A percentile compares a stretch with the other conserved stretches of the same genome.
phyloP scores from a whole-genome alignment of 2,797 vertebrate genomes.

The Mastacembelus armatus region DNA sequence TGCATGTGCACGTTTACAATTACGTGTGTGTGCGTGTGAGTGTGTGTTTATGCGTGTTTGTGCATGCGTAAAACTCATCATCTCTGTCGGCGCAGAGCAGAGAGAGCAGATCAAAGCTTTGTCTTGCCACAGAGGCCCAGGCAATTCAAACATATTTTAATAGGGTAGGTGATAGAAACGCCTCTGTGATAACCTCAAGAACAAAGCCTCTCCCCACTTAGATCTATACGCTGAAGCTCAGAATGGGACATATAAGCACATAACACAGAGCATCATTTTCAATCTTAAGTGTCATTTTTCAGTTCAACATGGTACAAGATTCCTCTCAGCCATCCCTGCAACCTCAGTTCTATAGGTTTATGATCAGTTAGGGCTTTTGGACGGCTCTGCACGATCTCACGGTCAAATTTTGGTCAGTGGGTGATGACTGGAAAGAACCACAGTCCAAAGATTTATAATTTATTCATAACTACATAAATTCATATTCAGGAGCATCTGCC shows the following conservation, averaged over 20 bases:
- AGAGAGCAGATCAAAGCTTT: conserved; percentile 81
- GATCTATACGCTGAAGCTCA: conserved; percentile 53
- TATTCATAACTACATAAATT: conserved; percentile 74
- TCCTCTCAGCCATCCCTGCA: not conserved
- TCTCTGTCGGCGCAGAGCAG: conserved; percentile 55
- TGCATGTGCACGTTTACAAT: not conserved
- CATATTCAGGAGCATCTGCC: conserved; percentile 80
- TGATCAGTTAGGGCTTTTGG: conserved; percentile 10
- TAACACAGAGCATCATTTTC: conserved; percentile 53
- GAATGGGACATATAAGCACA: conserved; percentile 19
- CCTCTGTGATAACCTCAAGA: conserved; percentile 71
- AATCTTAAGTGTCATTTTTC: conserved; percentile 41
- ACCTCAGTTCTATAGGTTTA: conserved; percentile 1
- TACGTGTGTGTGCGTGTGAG: too few species aligned
- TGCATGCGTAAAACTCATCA: conserved; percentile 50
- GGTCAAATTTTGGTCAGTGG: conserved; percentile 30
- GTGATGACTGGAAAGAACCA: conserved; percentile 44
- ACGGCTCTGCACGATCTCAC: conserved; percentile 10
- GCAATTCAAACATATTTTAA: conserved; percentile 84
- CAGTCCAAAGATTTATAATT: conserved; percentile 52
- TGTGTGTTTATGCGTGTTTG: conserved; percentile 9
- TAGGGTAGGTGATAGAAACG: conserved; percentile 62
- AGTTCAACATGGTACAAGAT: conserved; percentile 7
- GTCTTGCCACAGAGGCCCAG: conserved; percentile 62
- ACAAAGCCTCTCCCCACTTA: conserved; percentile 72